A percentile compares a stretch with the other conserved stretches of the same genome.
Conservation (phyloP, 2,888 invertebrate genomes). For the Sinhomidia bicolor region DNA sequence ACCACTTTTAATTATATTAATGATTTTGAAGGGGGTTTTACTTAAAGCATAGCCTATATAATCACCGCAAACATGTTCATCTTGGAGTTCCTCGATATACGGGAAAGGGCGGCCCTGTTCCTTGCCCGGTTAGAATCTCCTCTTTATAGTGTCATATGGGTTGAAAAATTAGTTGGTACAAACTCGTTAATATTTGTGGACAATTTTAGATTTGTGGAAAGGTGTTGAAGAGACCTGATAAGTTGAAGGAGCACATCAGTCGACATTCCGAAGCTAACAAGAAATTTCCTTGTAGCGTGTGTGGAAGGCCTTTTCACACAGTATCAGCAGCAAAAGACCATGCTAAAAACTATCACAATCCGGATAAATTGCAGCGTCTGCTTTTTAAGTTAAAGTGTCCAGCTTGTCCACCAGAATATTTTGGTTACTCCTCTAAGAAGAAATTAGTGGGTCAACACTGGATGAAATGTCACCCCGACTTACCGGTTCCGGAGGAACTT, state of each 20-base stretch:
- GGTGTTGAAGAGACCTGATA: background rate
- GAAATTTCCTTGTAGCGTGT: background rate
- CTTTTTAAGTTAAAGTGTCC: constrained; percentile 32
- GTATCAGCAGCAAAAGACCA: constrained; percentile 7
- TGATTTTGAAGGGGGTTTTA: background rate
- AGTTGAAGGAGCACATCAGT: background rate
- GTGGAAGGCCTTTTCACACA: constrained; percentile 2
- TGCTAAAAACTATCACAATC: constrained; percentile 15
- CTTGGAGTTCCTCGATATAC: background rate
- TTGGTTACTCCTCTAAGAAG: constrained; percentile 7
- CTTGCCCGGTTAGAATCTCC: background rate
- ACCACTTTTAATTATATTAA: background rate
- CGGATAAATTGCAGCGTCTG: background rate
- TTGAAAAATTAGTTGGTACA: too few relatives aligned
- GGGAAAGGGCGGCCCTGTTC: background rate
- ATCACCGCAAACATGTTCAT: background rate
- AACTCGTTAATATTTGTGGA: too few relatives aligned
- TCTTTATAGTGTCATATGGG: too few relatives aligned
- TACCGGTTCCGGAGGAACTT: background rate
- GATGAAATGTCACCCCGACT: background rate
- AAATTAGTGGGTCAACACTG: background rate
- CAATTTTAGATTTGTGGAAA: background rate
- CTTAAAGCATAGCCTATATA: background rate
- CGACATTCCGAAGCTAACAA: background rate
- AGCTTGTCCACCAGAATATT: constrained; percentile 31